Base-by-base conservation (phyloP, 1,140 invertebrate species). In the Drosophila orena region DNA sequence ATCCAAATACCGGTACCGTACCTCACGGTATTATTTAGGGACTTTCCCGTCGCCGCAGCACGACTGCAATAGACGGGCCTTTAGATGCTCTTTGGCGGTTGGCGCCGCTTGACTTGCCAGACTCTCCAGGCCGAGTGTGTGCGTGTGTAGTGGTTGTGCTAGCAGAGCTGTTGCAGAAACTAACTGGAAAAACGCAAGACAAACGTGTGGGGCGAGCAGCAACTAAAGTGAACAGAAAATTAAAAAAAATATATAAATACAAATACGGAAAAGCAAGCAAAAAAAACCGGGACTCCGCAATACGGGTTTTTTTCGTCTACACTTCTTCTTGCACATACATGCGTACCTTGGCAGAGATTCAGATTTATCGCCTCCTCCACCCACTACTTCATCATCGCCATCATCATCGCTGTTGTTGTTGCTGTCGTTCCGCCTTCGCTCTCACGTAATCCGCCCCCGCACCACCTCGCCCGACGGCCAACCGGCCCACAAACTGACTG, bases 21-120 rank as follows among this genome's bases (percentile, higher is more conserved):
- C 40, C 2, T 3, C 1, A 3, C 8, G 40, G 40, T 2, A n/a
- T n/a, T 40, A 40, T 15, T 40, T 40, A 40, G 38, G n/a, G n/a
- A 7, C 6, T 40, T 40, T 15, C n/a, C 42, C 10, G 8, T 7
- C n/a, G 42, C 7, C 42, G 15, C 15, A 10, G 42, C 8, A 3
- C 7, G 30, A 30, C 2, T 8, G 30, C 10, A 3, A 30, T 2
- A 14, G 37, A 38, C 40, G n/a, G 42, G 8, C n/a, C 2, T 44
- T 47, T 27, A 47, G 49, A 57, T 57, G 38, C 38, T 57, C 38
- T 56, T 56, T 56, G 54, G 54, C 54, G 54, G 54, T 56, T 20
- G 57, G 57, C 56, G 44, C 57, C 49, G 57, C 57, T 59, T 38
- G 47, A 59, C 58, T 61, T 57, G 53, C 57, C 58, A 40, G 47